Evolutionary conservation across 1,140 invertebrate species (phyloP).

Genomic region (Teleogryllus occipitalis): DNA sequence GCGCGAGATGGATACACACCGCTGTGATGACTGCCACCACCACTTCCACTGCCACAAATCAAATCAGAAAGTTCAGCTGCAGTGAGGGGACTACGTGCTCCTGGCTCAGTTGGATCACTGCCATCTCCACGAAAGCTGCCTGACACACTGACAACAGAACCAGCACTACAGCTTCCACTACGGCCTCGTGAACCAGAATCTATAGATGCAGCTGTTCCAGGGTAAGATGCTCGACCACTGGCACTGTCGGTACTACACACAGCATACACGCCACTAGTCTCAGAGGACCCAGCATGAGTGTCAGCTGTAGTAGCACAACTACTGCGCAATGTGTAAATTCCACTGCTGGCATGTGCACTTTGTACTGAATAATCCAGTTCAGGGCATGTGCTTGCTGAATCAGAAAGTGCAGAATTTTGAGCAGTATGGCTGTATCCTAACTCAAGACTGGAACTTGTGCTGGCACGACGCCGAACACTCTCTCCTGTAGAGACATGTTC

Average conservation of each 20-base stretch:
- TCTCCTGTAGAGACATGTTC: slow-evolving; percentile 26
- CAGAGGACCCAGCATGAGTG: slow-evolving; percentile 38
- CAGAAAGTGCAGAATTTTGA: slow-evolving; percentile 66
- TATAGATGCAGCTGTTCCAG: not conserved
- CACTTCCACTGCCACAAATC: slow-evolving; percentile 55
- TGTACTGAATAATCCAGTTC: slow-evolving; percentile 44
- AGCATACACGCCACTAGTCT: slow-evolving; percentile 39
- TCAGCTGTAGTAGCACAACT: slow-evolving; percentile 36
- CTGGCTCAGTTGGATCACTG: slow-evolving; percentile 67
- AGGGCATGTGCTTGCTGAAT: slow-evolving; percentile 43
- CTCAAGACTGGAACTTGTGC: slow-evolving; percentile 64
- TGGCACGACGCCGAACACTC: slow-evolving; percentile 44
- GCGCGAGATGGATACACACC: slow-evolving; percentile 65
- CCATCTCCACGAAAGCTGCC: slow-evolving; percentile 76
- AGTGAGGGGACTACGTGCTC: slow-evolving; percentile 58
- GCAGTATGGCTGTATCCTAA: slow-evolving; percentile 72
- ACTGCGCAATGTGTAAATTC: slow-evolving; percentile 41
- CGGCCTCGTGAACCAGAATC: slow-evolving; percentile 20
- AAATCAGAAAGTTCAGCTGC: slow-evolving; percentile 72
- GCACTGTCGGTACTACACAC: slow-evolving; percentile 15
- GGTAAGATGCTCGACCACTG: not conserved
- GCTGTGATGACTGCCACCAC: slow-evolving; percentile 25
- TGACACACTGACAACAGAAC: slow-evolving; percentile 63
- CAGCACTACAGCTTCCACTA: slow-evolving; percentile 33
- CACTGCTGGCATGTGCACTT: slow-evolving; percentile 42